Percentiles rank a stretch among this genome's conserved stretches.
These are phyloP conservation scores for Calliphora vomitoria DNA, from an alignment of 2,888 invertebrate genomes.

Conservation along the genomic window DNA sequence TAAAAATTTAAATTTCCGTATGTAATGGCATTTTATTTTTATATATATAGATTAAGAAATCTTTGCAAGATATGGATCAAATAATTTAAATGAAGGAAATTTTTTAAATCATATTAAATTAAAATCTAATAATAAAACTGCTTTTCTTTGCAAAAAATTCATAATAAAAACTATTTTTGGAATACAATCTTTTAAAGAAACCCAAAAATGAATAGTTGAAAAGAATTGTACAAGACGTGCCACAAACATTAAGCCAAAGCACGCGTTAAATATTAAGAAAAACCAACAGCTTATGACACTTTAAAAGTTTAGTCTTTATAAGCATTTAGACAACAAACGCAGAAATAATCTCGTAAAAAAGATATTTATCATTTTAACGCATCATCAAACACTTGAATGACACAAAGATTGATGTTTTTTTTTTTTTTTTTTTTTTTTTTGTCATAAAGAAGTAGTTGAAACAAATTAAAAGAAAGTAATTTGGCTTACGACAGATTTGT, in stretches of 20 bases:
- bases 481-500: constrained; percentile 31
- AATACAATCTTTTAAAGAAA: no score
- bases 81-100: no score
- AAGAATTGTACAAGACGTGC: no score
- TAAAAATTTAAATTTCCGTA: no score
- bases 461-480: constrained; percentile 36
- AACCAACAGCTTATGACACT: background rate
- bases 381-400: constrained; percentile 22
- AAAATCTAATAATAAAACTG: no score
- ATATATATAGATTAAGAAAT: no score
- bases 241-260: background rate
- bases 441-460: constrained; percentile 7
- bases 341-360: constrained; percentile 17
- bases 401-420: constrained; percentile 44
- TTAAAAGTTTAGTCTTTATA: constrained; percentile 20
- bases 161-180: no score
- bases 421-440: background rate
- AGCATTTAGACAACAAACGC: background rate
- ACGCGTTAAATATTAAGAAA: background rate
- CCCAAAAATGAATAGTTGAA: no score
- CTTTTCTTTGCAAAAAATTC: no score
- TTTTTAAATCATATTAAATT: no score
- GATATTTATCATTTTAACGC: constrained; percentile 31
- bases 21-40: no score
- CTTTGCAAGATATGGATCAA: no score